Evolutionary conservation across 1,140 invertebrate genomes (phyloP).

Genomic region (Cyclargus thomasi): DNA sequence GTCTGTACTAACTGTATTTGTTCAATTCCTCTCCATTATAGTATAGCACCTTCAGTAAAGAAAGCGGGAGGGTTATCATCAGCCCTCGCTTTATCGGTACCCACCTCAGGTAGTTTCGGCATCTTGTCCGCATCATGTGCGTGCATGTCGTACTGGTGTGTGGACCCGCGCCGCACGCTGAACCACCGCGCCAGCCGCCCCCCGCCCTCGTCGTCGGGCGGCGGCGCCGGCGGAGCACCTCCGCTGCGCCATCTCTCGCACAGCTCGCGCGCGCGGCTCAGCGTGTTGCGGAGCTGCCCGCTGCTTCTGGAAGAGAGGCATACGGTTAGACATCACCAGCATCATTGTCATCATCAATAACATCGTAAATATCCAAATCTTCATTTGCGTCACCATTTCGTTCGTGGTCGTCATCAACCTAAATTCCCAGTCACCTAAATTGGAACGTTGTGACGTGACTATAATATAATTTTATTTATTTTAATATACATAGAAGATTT

Average conservation of each 20-base stretch:
- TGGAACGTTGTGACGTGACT: no score
- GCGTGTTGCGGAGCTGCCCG: slow-evolving; percentile 80
- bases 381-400: no score
- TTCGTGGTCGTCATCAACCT: no score
- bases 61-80: no score
- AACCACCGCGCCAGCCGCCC: slow-evolving; percentile 88
- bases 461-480: no score
- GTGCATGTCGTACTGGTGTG: slow-evolving; percentile 86
- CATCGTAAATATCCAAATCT: no score
- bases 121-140: slow-evolving; percentile 76
- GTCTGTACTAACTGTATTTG: no score
- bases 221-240: slow-evolving; percentile 63
- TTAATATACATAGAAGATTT: no score
- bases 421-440: no score
- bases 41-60: no score
- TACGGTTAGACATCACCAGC: background rate
- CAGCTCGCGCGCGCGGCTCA: slow-evolving; percentile 81
- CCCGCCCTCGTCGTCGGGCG: slow-evolving; percentile 79
- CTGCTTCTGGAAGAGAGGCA: slow-evolving; percentile 75
- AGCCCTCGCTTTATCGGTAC: slow-evolving; percentile 11
- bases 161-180: slow-evolving; percentile 85
- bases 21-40: no score
- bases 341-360: no score
- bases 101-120: slow-evolving; percentile 84
- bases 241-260: slow-evolving; percentile 82